Evolutionary conservation across 2,113 vertebrate genomes (phyloP), one percentile per base, ranked within the genome.

Genomic region (Ophthalmolycus amberensis): DNA sequence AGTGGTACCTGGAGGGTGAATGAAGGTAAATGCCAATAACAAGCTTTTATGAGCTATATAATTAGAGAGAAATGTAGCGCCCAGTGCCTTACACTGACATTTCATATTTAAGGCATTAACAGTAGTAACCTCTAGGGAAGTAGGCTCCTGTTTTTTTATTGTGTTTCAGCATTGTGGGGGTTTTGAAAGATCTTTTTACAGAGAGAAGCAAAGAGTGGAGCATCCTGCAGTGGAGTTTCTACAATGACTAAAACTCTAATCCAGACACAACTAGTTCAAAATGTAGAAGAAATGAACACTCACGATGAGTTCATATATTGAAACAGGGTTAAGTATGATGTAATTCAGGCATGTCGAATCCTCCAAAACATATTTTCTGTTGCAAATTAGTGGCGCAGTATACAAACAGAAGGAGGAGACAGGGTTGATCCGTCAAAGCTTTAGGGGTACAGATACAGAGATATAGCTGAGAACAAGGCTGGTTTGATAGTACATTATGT

Each of bases 1-100:
- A 65, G 62, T 37, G 54, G 85, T 64, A 56, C 82, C 69, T 69
- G 12, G 20, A 54, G 38, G 40, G 27, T 20, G 50, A 77, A 18
- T 15, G 4, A 32, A 75, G 65, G 77, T 79, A 79, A 83, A 89
- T 70, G 69, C 48, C 68, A 83, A 81, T 86, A 76, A 90, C 83
- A 78, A 50, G 27, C 48, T 69, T 74, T 89, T 70, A 85, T 88
- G 79, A 75, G 82, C 63, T 73, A 72, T 69, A 72, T 58, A 86
- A 85, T 88, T 85, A 85, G 8, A 69, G 25, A 37, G 44, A 77
- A 73, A 82, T 75, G 40, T 46, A 82, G 68, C 42, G 14, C 14
- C 65, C 38, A 64, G 16, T 79, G 60, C 56, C 64, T 88, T 70
- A 77, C 42, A 37, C 59, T 58, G 42, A 77, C 74, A 79, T 79